Conservation (phyloP, 1,140 invertebrate genomes). For the Drosophila eugracilis region DNA sequence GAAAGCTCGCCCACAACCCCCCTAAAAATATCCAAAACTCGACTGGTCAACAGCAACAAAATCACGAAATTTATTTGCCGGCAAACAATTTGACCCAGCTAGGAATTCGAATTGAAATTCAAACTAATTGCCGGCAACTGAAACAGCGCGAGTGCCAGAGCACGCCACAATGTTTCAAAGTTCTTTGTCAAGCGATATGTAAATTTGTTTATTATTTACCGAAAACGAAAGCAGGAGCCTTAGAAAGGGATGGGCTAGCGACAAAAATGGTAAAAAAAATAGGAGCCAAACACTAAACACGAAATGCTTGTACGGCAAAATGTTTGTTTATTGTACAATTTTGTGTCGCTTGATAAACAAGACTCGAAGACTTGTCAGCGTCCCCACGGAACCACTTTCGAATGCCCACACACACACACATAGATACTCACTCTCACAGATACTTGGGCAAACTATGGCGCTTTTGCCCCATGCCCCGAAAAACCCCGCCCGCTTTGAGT, state of each 20-base stretch:
- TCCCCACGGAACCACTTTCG: conserved; percentile 68
- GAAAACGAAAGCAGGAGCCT: conserved; percentile 35
- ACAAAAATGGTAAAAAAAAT: too few relatives aligned
- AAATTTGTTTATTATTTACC: conserved; percentile 79
- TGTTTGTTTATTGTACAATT: conserved; percentile 81
- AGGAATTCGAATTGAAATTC: conserved; percentile 39
- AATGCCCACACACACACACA: conserved; percentile 55
- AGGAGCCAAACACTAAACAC: conserved; percentile 54
- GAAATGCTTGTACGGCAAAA: conserved; percentile 64
- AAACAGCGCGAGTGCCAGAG: conserved; percentile 9
- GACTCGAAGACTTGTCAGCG: conserved; percentile 27
- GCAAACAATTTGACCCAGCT: conserved; percentile 42
- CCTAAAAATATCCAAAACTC: too few relatives aligned
- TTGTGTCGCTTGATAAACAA: conserved; percentile 80
- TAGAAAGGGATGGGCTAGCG: conserved; percentile 7
- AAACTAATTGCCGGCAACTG: conserved; percentile 57
- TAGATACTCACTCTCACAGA: conserved; percentile 35
- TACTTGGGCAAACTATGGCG: conserved; percentile 56
- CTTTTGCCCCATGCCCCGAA: conserved; percentile 37
- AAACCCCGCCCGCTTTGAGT: conserved; percentile 5
- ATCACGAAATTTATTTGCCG: conserved; percentile 51
- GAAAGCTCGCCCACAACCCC: conserved; percentile 15
- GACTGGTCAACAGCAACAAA: conserved; percentile 36
- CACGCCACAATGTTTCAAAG: conserved; percentile 70
- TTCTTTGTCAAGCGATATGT: conserved; percentile 76